phyloP scores from a whole-genome alignment of 2,888 invertebrate genomes.

The Microctonus hyperodae region DNA sequence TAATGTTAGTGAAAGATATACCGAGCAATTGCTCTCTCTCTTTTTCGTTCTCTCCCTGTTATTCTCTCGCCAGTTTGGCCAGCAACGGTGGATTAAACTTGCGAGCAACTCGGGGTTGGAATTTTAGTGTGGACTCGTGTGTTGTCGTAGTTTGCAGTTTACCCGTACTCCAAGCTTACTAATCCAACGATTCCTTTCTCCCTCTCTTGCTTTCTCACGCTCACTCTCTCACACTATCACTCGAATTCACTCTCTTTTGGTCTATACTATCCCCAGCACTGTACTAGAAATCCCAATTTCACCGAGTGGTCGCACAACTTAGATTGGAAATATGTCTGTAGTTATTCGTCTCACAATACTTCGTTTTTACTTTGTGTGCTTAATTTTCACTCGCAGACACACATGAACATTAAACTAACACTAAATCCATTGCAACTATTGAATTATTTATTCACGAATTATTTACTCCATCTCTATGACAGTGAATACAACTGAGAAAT shows the following conservation, averaged over 20 bases:
- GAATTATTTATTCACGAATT: conserved; percentile 13
- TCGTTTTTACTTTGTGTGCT: not conserved
- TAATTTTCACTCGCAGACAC: conserved; percentile 8
- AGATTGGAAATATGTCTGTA: conserved; percentile 23
- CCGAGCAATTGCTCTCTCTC: not conserved
- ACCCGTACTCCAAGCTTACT: conserved; percentile 24
- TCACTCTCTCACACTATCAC: not conserved
- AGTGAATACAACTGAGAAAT: not conserved
- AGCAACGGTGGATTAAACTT: conserved; percentile 28
- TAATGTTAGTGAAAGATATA: not conserved
- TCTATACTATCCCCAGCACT: conserved; percentile 24
- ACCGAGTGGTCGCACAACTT: conserved; percentile 32
- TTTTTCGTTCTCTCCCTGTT: not conserved
- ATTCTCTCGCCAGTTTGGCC: too few species aligned
- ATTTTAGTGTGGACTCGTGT: conserved; percentile 26
- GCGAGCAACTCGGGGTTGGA: conserved; percentile 28
- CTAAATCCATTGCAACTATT: not conserved
- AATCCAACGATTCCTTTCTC: not conserved
- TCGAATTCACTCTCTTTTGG: conserved; percentile 2
- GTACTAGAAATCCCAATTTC: conserved; percentile 34
- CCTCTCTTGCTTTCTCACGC: not conserved
- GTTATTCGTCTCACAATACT: conserved; percentile 1
- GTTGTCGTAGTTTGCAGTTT: conserved; percentile 31
- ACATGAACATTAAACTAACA: not conserved
- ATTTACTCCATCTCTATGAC: not conserved